Evolutionary conservation across 2,888 invertebrate genomes (phyloP).

Genomic region (Hirudinaria manillensis): DNA sequence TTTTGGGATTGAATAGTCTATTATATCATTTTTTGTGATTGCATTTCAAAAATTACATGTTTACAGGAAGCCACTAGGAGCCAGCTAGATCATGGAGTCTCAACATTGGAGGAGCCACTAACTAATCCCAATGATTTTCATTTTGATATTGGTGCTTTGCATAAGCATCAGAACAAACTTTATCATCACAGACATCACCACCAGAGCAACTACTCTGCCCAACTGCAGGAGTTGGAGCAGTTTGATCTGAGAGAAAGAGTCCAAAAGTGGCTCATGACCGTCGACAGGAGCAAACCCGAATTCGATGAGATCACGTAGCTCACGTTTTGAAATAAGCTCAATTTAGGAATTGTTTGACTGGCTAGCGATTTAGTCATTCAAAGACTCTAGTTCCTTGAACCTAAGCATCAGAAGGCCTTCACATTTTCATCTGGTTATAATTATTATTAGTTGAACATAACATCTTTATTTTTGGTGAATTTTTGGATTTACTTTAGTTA

Average conservation of each 20-base stretch:
- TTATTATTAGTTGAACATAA: background rate
- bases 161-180: constrained; percentile 9
- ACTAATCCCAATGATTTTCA: background rate
- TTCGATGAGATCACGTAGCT: constrained; percentile 10
- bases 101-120: background rate
- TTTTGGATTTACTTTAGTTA: background rate
- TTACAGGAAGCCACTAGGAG: background rate
- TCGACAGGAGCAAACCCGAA: constrained; percentile 1
- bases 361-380: background rate
- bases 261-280: background rate
- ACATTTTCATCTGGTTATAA: background rate
- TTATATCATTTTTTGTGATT: no score
- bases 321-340: background rate
- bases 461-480: background rate
- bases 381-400: background rate
- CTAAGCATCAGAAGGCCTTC: background rate
- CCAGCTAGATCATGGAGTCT: constrained; percentile 1
- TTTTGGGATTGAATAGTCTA: no score
- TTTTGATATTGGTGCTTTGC: background rate
- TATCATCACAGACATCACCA: constrained; percentile 19
- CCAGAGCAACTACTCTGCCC: background rate
- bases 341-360: constrained; percentile 9
- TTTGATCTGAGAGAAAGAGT: background rate
- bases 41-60: background rate
- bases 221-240: background rate